Percentiles rank a stretch among this genome's conserved stretches.
Conservation (phyloP, 2,888 invertebrate genomes). For the Eueremaeus valkanovi region DNA sequence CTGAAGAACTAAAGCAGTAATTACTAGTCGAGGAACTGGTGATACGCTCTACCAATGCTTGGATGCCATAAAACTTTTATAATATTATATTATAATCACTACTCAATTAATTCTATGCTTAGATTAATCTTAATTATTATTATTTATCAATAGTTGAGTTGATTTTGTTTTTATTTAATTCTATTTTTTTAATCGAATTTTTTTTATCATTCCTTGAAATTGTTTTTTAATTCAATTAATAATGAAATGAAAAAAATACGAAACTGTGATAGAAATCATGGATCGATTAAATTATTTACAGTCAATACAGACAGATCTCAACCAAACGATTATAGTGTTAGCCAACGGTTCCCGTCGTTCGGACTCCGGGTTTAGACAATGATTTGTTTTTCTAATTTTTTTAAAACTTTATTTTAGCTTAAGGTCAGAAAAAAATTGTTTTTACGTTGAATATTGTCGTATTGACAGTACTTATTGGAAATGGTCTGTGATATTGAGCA, state of each 20-base stretch:
- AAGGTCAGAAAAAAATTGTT: neutral
- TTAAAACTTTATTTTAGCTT: neutral
- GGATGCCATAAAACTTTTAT: slow-evolving; percentile 28
- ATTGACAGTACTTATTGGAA: slow-evolving; percentile 28
- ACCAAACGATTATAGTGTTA: neutral
- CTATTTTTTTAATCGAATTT: neutral
- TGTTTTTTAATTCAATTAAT: slow-evolving; percentile 1
- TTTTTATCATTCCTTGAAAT: slow-evolving; percentile 9
- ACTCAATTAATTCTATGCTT: too few species aligned
- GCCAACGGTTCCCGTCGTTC: neutral
- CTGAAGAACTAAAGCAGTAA: neutral
- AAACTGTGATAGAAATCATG: slow-evolving; percentile 29
- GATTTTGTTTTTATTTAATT: neutral
- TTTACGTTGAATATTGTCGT: slow-evolving; percentile 12
- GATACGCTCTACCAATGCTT: neutral
- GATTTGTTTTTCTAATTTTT: neutral
- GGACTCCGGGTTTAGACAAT: neutral
- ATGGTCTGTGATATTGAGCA: slow-evolving; percentile 31
- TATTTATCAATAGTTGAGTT: slow-evolving; percentile 16
- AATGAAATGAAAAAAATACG: neutral
- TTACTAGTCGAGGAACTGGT: slow-evolving; percentile 31
- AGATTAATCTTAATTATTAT: too few species aligned
- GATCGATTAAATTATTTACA: slow-evolving; percentile 28
- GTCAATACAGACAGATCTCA: slow-evolving; percentile 29
- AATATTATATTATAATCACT: too few species aligned